phyloP scores from a whole-genome alignment of 2,113 vertebrate genomes.

The Ramphastos sulfuratus region DNA sequence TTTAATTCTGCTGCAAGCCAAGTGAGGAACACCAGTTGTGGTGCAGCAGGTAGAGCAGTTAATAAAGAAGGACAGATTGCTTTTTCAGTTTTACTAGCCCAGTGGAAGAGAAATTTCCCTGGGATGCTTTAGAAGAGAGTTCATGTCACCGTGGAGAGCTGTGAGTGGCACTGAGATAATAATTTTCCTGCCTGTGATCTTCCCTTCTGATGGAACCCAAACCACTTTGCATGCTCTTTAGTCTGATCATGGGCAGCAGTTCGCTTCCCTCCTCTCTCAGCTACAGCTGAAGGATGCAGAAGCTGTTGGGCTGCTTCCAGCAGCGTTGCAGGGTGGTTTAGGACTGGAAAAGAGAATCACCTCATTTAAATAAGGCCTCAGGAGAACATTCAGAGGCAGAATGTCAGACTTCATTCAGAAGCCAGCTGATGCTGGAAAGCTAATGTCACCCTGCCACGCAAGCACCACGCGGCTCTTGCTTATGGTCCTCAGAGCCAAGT shows the following conservation, averaged over 20 bases:
- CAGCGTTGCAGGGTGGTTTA: not conserved
- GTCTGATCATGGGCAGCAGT: not conserved
- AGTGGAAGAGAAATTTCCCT: slow-evolving; percentile 50
- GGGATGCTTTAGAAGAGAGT: slow-evolving; percentile 39
- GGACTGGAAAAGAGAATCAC: not conserved
- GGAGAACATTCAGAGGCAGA: not conserved
- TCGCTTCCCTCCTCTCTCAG: not conserved
- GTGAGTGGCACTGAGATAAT: slow-evolving; percentile 49
- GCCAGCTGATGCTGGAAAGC: not conserved
- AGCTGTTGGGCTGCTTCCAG: not conserved
- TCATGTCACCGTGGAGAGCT: slow-evolving; percentile 40
- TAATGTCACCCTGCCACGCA: not conserved
- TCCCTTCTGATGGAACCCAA: slow-evolving; percentile 37
- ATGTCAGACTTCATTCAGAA: not conserved
- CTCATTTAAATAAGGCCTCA: not conserved
- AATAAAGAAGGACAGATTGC: slow-evolving; percentile 63
- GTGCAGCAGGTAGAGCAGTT: slow-evolving; percentile 38
- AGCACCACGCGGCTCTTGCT: not conserved
- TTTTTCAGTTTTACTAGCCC: slow-evolving; percentile 55
- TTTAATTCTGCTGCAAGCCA: slow-evolving; percentile 47
- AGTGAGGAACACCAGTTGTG: slow-evolving; percentile 33
- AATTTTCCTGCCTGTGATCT: slow-evolving; percentile 51
- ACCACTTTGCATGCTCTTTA: slow-evolving; percentile 22
- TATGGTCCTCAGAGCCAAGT: not conserved
- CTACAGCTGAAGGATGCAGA: not conserved